phyloP scores from a whole-genome alignment of 1,140 invertebrate species.

The Drosophila teissieri region DNA sequence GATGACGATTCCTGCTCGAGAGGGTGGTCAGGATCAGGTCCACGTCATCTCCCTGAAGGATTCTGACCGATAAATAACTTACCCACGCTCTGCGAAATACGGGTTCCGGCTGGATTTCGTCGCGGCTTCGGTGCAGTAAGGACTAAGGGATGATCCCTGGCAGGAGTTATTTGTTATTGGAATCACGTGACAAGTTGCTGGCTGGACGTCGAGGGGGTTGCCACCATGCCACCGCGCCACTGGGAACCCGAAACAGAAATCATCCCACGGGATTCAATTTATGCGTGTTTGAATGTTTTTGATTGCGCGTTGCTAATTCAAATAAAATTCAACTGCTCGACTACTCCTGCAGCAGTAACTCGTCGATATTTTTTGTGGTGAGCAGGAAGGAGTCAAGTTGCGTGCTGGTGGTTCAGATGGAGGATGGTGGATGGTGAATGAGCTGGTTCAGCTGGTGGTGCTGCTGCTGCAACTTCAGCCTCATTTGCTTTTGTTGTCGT shows the following conservation, averaged over 20 bases:
- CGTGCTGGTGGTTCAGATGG: conserved; percentile 28
- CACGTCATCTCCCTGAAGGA: conserved; percentile 28
- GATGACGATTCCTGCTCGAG: conserved; percentile 1
- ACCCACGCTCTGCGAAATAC: conserved; percentile 53
- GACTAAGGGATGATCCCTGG: conserved; percentile 69
- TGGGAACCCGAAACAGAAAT: conserved; percentile 71
- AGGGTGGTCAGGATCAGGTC: conserved; percentile 2
- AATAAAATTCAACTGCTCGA: conserved; percentile 73
- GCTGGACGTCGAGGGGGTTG: conserved; percentile 28
- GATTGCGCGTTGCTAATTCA: conserved; percentile 81
- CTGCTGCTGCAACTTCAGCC: conserved; percentile 54
- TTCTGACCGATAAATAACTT: conserved; percentile 69
- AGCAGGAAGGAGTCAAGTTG: conserved; percentile 54
- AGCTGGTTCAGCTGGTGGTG: conserved; percentile 24
- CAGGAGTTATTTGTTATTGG: conserved; percentile 75
- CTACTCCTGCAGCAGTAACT: conserved; percentile 42
- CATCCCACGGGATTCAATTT: conserved; percentile 83
- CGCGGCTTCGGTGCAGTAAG: background rate
- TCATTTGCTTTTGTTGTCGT: conserved; percentile 64
- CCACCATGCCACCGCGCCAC: conserved; percentile 54
- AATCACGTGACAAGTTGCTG: conserved; percentile 80
- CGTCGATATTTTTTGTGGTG: conserved; percentile 44
- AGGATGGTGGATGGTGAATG: conserved; percentile 42
- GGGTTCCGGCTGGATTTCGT: conserved; percentile 39
- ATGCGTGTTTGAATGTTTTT: conserved; percentile 83